Evolutionary conservation across 2,888 invertebrate species (phyloP).

Genomic region (Mimumesa dahlbomi): DNA sequence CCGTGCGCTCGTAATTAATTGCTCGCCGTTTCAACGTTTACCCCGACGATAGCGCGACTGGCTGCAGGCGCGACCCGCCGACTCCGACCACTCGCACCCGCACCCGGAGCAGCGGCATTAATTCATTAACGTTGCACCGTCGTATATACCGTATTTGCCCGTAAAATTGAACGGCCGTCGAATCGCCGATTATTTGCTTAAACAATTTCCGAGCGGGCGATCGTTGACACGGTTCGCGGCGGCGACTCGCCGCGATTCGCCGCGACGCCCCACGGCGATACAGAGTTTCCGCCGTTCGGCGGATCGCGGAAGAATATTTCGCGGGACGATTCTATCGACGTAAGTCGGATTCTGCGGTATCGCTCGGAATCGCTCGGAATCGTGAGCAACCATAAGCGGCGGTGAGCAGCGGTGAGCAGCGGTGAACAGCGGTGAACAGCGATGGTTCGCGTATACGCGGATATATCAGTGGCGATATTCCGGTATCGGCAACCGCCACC

Average conservation of each 20-base stretch:
- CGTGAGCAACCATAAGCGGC: background rate
- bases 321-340: no score
- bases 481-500: conserved; percentile 62
- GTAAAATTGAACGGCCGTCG: conserved; percentile 71
- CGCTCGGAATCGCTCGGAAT: no score
- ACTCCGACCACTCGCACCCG: conserved; percentile 18
- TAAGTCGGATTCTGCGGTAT: no score
- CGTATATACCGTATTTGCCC: conserved; percentile 73
- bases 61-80: conserved; percentile 23
- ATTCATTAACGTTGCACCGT: conserved; percentile 71
- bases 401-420: background rate
- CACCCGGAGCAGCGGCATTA: conserved; percentile 65
- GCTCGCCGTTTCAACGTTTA: conserved; percentile 71
- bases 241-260: background rate
- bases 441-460: conserved; percentile 1
- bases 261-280: background rate
- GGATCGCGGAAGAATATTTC: no score
- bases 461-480: conserved; percentile 47
- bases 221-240: conserved; percentile 13
- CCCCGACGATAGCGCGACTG: conserved; percentile 50
- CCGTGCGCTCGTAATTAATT: conserved; percentile 74
- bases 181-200: conserved; percentile 73
- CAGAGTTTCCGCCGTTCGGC: background rate
- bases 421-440: background rate
- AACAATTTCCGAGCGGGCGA: conserved; percentile 68